Evolutionary conservation across 2,797 vertebrate species (phyloP), one percentile per base, ranked within the genome.

Genomic region (Coluber constrictor): DNA sequence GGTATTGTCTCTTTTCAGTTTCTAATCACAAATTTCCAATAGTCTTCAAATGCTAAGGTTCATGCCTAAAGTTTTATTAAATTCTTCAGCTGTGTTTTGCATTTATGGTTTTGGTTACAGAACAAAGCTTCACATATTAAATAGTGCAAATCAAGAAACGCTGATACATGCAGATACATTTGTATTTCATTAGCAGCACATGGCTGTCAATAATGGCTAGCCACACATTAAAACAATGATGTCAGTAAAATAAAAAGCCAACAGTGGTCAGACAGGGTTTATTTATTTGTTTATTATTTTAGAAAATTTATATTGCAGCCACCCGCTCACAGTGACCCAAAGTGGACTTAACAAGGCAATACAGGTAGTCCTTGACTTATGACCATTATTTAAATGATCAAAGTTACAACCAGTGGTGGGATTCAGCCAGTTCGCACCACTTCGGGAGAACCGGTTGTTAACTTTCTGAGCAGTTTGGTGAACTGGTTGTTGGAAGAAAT

Each of bases 21-120:
- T 97, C 96, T 96, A 97, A 96, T 97, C 98, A 98, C 98, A 97
- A 98, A 97, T 98, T 98, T 98, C 98, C 97, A 98, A 98, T 98
- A 97, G 97, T 97, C 97, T 97, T 97, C 96, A 96, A 96, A 97
- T 97, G 96, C 96, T 97, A 7, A 70, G 97, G 97, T 96, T 97
- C 96, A 97, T 97, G 98, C 97, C 96, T 97, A 96, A 95, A 96
- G 94, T 96, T 98, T 98, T 98, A 98, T 98, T 98, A 98, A 98
- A 98, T 98, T 98, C 97, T 98, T 98, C 98, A 98, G 97, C 98
- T 98, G 98, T 97, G 97, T 97, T 97, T 96, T 97, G 96, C 98
- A 98, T 98, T 98, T 98, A 98, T 97, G 98, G 95, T 97, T 97
- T 98, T 97, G 96, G 97, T 97, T 97, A 97, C 94, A 96, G 97